A percentile compares a stretch with the other conserved stretches of the same genome.
These are phyloP conservation scores for Ceratotherium simum DNA, from an alignment of 2,113 vertebrate species.

Conservation along the genomic window DNA sequence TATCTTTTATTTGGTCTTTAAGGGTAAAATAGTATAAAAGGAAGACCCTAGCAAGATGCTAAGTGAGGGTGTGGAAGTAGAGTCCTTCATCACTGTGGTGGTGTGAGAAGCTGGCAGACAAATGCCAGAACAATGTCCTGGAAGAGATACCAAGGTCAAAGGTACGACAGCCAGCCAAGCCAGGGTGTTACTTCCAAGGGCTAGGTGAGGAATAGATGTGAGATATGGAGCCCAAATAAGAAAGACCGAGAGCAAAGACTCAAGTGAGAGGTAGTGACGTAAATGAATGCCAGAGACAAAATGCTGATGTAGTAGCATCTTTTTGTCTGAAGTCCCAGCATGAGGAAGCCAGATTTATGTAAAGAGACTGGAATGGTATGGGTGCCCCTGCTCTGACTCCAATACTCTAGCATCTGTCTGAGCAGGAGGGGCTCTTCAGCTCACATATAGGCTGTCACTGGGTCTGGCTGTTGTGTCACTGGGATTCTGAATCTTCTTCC, in stretches of 20 bases:
- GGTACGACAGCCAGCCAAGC: neutral
- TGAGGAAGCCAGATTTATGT: neutral
- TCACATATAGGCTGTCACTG: neutral
- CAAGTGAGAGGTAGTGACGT: neutral
- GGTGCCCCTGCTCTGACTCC: neutral
- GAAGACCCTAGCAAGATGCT: neutral
- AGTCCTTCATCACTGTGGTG: neutral
- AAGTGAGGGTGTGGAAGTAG: neutral
- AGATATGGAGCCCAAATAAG: neutral
- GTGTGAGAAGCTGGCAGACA: neutral
- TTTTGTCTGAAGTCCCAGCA: neutral
- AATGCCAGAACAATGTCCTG: neutral
- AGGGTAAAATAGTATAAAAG: neutral
- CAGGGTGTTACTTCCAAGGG: neutral
- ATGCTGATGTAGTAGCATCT: neutral
- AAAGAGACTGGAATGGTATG: neutral
- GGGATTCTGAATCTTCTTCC: neutral
- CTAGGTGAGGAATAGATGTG: neutral
- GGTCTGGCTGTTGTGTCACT: neutral
- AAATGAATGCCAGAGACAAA: neutral
- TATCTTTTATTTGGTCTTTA: neutral
- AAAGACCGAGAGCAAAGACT: neutral
- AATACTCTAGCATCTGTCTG: neutral
- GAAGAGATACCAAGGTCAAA: neutral
- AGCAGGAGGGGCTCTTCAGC: neutral